Evolutionary conservation across 2,113 vertebrate genomes (phyloP).

Genomic region (Alethe diademata): DNA sequence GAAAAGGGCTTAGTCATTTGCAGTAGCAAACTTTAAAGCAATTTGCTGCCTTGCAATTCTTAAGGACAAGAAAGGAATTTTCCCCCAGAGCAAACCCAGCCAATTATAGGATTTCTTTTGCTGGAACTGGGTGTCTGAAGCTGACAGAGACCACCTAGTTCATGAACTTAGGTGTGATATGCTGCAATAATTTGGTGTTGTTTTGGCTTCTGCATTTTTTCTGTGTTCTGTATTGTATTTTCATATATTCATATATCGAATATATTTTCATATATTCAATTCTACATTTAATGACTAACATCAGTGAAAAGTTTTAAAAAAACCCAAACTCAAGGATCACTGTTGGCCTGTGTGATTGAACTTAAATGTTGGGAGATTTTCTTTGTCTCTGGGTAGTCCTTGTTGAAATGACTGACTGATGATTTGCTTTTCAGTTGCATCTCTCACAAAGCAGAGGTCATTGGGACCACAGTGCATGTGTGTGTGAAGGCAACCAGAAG

Average conservation of each 20-base stretch:
- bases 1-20: conserved; percentile 8
- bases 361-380: neutral
- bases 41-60: neutral
- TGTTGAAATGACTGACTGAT: neutral
- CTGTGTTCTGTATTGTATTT: neutral
- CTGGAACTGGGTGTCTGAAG: neutral
- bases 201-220: neutral
- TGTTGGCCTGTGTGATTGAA: neutral
- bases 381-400: neutral
- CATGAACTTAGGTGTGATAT: neutral
- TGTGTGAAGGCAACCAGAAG: neutral
- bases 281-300: neutral
- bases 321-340: neutral
- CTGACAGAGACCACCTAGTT: neutral
- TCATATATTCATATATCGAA: neutral
- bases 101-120: conserved; percentile 14
- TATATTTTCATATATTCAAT: neutral
- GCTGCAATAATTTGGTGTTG: neutral
- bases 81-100: neutral
- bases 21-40: neutral
- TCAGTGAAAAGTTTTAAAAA: neutral
- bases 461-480: neutral
- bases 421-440: neutral
- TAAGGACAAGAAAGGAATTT: neutral
- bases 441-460: neutral